Percentiles rank a stretch among this genome's conserved stretches.
Evolutionary conservation across 1,140 invertebrate genomes (phyloP).

Genomic region (Drosophila sturtevanti): DNA sequence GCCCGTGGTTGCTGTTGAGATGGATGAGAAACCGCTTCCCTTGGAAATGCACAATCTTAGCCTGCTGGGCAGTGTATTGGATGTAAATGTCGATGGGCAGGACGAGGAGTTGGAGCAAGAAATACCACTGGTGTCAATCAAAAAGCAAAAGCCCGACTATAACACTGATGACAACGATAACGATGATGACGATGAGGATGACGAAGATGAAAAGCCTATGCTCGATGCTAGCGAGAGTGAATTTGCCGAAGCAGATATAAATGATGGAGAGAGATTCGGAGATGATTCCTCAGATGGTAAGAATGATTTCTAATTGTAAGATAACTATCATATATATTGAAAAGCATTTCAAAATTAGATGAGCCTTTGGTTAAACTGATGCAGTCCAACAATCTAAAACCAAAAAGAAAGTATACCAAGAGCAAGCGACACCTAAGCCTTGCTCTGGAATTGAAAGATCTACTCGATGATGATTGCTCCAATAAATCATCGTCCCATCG

Average conservation of each 20-base stretch:
- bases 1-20: constrained; percentile 45
- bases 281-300: constrained; percentile 39
- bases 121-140: not conserved
- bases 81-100: constrained; percentile 69
- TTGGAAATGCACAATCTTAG: constrained; percentile 67
- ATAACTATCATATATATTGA: not conserved
- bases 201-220: constrained; percentile 16
- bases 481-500: not conserved
- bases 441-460: constrained; percentile 47
- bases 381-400: constrained; percentile 37
- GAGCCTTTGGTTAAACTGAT: constrained; percentile 60
- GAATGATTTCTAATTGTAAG: not conserved
- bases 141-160: constrained; percentile 23
- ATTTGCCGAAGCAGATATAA: not conserved
- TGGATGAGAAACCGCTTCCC: constrained; percentile 52
- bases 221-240: constrained; percentile 27
- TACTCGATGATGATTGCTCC: constrained; percentile 35
- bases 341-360: constrained; percentile 24
- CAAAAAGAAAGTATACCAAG: constrained; percentile 46
- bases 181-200: not conserved
- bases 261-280: not conserved
- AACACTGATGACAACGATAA: constrained; percentile 7
- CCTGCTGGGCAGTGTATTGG: constrained; percentile 62
- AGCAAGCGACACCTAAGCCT: constrained; percentile 4
- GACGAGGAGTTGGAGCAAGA: constrained; percentile 29